Base-by-base conservation (phyloP, 2,113 vertebrate genomes). In the Siniperca chuatsi region DNA sequence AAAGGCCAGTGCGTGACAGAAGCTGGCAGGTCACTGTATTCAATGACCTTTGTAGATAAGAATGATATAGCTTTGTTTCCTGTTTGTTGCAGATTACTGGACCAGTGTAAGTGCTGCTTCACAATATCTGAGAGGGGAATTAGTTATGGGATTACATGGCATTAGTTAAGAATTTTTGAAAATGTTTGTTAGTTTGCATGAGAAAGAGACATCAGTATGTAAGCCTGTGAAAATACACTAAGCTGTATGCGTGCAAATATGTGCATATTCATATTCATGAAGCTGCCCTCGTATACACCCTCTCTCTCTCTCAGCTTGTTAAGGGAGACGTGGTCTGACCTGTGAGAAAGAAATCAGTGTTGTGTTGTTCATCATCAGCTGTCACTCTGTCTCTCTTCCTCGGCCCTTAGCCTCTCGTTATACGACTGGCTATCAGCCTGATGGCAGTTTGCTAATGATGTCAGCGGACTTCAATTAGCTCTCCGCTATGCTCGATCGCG, bases 401-500 rank as follows among this genome's bases (percentile, higher is more conserved):
- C 13, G 7, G 44, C 83, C 70, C 29, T 83, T 77, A 77, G 81
- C 68, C 66, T 71, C 90, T 88, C 75, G 85, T 93, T 92, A 90
- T 76, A 89, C 55, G 69, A 81, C 85, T 79, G 75, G 85, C 87
- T 91, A 88, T 92, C 86, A 85, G 84, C 81, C 88, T 57, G 83
- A 89, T 84, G 90, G 87, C 93, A 85, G 82, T 89, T 83, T 78
- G 82, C 83, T 93, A 94, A 94, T 93, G 90, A 89, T 91, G 90
- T 92, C 93, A 90, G 90, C 8, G 90, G 90, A 90, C 91, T 93
- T 93, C 90, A 92, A 93, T 94, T 94, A 94, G 92, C 82, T 90
- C 75, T 71, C 62, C 3, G 71, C 80, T 84, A 87, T 58, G 80
- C 91, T 89, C 71, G 13, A 78, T 73, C 42, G 86, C 88, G 48